phyloP scores from a whole-genome alignment of 2,113 vertebrate genomes.

The Ageneiosus marmoratus region DNA sequence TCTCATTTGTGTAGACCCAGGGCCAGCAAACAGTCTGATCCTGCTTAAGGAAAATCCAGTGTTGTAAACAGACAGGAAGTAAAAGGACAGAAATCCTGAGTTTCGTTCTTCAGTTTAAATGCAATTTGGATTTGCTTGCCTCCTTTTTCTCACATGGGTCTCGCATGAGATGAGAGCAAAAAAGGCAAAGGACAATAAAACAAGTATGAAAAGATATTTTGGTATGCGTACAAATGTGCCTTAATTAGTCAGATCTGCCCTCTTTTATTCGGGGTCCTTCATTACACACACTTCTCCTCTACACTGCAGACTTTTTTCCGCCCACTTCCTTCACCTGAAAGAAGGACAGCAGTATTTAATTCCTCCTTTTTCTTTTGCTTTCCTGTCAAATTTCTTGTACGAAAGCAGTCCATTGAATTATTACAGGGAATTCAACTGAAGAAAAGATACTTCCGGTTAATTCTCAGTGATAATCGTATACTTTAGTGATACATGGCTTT shows the following conservation, averaged over 20 bases:
- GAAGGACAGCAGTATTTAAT: not conserved
- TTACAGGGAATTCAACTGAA: not conserved
- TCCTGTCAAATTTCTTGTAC: not conserved
- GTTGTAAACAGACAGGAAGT: slow-evolving; percentile 56
- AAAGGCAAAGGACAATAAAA: not conserved
- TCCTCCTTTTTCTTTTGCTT: not conserved
- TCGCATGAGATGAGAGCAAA: slow-evolving; percentile 39
- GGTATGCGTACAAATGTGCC: not conserved
- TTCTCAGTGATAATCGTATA: no score
- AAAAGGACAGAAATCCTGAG: slow-evolving; percentile 39
- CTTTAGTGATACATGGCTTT: no score
- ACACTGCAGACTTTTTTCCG: not conserved
- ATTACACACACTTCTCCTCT: not conserved
- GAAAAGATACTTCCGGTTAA: no score
- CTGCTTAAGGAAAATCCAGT: slow-evolving; percentile 65
- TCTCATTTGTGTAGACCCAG: slow-evolving; percentile 61
- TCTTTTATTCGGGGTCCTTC: slow-evolving; percentile 32
- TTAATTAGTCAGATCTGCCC: not conserved
- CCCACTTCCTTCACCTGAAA: not conserved
- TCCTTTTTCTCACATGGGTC: slow-evolving; percentile 43
- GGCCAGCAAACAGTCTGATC: slow-evolving; percentile 57
- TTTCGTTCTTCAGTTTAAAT: slow-evolving; percentile 67
- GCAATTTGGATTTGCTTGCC: slow-evolving; percentile 60
- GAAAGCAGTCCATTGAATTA: not conserved
- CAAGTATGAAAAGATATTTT: not conserved